Evolutionary conservation across 2,888 invertebrate genomes (phyloP).

Genomic region (Sussaba pulchella): DNA sequence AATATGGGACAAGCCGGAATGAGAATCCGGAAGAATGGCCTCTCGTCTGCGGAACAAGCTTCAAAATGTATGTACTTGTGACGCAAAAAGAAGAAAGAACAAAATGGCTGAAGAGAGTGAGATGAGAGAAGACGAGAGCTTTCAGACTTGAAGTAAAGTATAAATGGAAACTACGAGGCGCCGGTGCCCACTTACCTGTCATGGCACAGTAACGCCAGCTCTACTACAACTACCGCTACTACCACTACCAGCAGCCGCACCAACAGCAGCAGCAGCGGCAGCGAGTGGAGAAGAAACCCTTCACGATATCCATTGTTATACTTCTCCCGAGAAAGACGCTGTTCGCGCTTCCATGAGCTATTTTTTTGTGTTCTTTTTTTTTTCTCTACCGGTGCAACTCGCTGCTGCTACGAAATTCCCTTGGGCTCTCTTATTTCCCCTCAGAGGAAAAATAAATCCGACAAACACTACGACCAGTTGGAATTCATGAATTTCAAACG

Average conservation of each 20-base stretch:
- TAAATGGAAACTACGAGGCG: slow-evolving; percentile 69
- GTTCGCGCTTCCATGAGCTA: slow-evolving; percentile 51
- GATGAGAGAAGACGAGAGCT: slow-evolving; percentile 68
- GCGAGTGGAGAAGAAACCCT: slow-evolving; percentile 53
- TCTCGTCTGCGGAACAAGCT: slow-evolving; percentile 34
- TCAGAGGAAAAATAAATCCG: slow-evolving; percentile 36
- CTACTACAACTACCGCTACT: background rate
- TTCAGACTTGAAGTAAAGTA: slow-evolving; percentile 68
- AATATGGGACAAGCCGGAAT: slow-evolving; percentile 14
- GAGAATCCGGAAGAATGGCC: background rate
- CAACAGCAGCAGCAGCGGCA: slow-evolving; percentile 20
- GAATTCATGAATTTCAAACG: slow-evolving; percentile 40
- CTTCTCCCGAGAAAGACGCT: slow-evolving; percentile 53
- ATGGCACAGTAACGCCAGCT: slow-evolving; percentile 55
- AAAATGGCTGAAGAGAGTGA: slow-evolving; percentile 55
- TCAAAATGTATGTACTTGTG: slow-evolving; percentile 30
- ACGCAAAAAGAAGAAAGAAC: slow-evolving; percentile 26
- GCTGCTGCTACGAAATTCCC: slow-evolving; percentile 36
- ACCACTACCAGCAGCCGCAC: slow-evolving; percentile 15
- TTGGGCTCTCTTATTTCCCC: slow-evolving; percentile 37
- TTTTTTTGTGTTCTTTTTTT: slow-evolving; percentile 46
- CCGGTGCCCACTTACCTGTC: slow-evolving; percentile 66
- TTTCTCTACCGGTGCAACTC: slow-evolving; percentile 20
- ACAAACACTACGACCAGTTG: slow-evolving; percentile 32
- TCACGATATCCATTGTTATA: slow-evolving; percentile 66